phyloP scores from a whole-genome alignment of 92 coral and sea anemone genomes.

The Siderastrea siderea region DNA sequence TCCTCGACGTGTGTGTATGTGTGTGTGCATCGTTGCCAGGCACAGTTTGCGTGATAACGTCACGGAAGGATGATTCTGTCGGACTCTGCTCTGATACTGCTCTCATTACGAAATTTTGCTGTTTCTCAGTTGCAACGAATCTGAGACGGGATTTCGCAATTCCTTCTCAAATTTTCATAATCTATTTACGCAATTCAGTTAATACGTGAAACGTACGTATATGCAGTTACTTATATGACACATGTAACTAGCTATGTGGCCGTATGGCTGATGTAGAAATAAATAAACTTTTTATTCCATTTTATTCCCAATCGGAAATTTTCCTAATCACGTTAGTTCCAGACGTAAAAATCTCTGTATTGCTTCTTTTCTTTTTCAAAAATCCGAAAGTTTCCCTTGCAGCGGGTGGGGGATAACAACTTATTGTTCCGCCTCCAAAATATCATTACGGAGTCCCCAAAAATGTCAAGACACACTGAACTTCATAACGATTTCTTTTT shows the following conservation, averaged over 20 bases:
- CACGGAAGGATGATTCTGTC: not conserved
- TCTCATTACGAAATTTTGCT: conserved; percentile 10
- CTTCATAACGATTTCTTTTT: not conserved
- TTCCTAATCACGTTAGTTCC: not conserved
- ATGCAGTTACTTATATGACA: too few relatives aligned
- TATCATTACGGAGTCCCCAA: not conserved
- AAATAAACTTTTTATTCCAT: not conserved
- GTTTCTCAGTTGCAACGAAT: conserved; percentile 1
- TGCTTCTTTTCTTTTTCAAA: too few relatives aligned
- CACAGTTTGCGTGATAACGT: not conserved
- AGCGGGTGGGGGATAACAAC: not conserved
- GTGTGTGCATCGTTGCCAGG: not conserved
- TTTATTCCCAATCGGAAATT: not conserved
- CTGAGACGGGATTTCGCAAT: conserved; percentile 28
- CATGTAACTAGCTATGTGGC: too few relatives aligned
- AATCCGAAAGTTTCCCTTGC: not conserved
- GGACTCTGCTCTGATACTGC: not conserved
- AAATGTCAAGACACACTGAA: not conserved
- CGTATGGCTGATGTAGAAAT: not conserved
- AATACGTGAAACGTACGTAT: too few relatives aligned
- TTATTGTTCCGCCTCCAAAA: not conserved
- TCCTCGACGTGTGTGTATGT: too few relatives aligned
- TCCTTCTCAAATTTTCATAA: not conserved
- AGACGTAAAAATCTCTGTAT: not conserved
- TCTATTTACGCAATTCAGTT: not conserved